Evolutionary conservation across 2,797 vertebrate genomes (phyloP).

Genomic region (Arrhamphus sclerolepis): DNA sequence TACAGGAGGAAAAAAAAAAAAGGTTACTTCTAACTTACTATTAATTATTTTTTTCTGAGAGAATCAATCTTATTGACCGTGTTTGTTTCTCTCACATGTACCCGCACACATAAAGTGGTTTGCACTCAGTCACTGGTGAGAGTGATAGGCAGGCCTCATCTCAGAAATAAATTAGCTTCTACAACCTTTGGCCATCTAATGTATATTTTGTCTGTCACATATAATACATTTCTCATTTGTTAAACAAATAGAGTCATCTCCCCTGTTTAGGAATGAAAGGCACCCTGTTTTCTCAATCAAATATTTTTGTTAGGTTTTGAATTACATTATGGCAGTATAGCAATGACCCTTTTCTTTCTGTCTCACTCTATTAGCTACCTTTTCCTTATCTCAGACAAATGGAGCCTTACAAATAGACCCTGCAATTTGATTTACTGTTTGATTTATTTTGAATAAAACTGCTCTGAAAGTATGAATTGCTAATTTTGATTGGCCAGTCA

Average conservation of each 20-base stretch:
- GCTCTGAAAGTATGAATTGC: constrained; percentile 53
- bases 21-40: background rate
- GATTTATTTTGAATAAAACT: constrained; percentile 68
- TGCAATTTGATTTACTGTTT: constrained; percentile 68
- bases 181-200: constrained; percentile 31
- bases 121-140: constrained; percentile 1
- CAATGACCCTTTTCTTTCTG: constrained; percentile 28
- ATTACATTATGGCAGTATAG: constrained; percentile 49
- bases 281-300: constrained; percentile 47
- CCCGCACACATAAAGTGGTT: background rate
- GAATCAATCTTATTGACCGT: constrained; percentile 4
- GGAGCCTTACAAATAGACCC: constrained; percentile 59
- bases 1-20: background rate
- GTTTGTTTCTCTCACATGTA: constrained; percentile 6
- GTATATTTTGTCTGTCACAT: constrained; percentile 41
- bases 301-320: constrained; percentile 59
- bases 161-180: constrained; percentile 31
- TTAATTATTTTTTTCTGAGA: background rate
- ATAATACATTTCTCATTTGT: constrained; percentile 45
- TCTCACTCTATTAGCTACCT: constrained; percentile 57
- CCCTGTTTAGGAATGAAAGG: constrained; percentile 51
- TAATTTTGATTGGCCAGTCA: constrained; percentile 71
- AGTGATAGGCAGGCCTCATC: constrained; percentile 49
- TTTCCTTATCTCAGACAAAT: constrained; percentile 69
- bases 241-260: constrained; percentile 59